Evolutionary conservation across 1,140 invertebrate genomes (phyloP).

Genomic region (Prorops nasuta): DNA sequence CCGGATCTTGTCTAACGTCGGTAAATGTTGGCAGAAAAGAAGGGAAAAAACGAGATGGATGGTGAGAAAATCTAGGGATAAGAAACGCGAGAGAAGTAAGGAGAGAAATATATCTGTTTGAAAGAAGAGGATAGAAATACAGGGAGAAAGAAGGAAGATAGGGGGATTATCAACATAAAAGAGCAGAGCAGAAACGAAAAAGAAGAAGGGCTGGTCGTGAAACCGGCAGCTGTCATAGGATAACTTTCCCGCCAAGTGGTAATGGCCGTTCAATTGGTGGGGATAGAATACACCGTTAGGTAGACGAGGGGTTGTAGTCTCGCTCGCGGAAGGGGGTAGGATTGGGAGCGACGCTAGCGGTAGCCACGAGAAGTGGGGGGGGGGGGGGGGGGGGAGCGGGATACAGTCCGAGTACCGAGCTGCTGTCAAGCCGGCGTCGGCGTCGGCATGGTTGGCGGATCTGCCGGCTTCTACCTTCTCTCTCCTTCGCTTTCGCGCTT

Average conservation of each 20-base stretch:
- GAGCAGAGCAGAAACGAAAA: too few species aligned
- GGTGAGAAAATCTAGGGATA: too few species aligned
- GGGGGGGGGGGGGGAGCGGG: neutral
- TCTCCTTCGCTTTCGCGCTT: too few species aligned
- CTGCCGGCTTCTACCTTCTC: too few species aligned
- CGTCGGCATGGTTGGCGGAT: too few species aligned
- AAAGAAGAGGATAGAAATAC: neutral
- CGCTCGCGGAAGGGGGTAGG: conserved; percentile 3
- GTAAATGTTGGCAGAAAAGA: too few species aligned
- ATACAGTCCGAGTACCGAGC: conserved; percentile 10
- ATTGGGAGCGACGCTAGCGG: conserved; percentile 3
- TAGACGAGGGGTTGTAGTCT: too few species aligned
- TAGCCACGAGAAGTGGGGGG: neutral
- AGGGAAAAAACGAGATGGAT: too few species aligned
- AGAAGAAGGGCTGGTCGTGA: conserved; percentile 7
- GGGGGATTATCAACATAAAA: too few species aligned
- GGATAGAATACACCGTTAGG: too few species aligned
- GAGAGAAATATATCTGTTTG: neutral
- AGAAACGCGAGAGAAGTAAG: neutral
- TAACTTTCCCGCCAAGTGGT: conserved; percentile 39
- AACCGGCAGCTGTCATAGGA: conserved; percentile 29
- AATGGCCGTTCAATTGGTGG: too few species aligned
- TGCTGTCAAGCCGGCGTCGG: conserved; percentile 33
- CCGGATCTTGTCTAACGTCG: too few species aligned
- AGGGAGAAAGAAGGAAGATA: conserved; percentile 4